Evolutionary conservation across 2,797 vertebrate genomes (phyloP).

Genomic region (Staurois parvus): DNA sequence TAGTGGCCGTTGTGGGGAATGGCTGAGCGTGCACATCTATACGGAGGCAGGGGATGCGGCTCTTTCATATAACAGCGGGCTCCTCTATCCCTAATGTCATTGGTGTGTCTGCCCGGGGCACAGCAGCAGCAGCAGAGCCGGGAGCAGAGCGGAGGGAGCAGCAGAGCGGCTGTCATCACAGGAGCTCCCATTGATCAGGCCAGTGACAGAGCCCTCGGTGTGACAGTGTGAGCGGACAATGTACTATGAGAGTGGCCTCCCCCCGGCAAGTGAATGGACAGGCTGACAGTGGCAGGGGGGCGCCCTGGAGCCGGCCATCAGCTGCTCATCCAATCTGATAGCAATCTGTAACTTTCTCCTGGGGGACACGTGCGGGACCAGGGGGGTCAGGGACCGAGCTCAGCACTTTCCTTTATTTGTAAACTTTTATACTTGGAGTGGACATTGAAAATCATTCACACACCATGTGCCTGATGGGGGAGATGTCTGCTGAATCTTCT

Average conservation of each 20-base stretch:
- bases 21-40: background rate
- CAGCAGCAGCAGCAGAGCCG: conserved; percentile 27
- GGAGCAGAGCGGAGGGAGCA: background rate
- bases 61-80: background rate
- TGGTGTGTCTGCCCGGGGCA: conserved; percentile 34
- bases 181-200: background rate
- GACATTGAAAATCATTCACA: background rate
- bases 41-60: background rate
- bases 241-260: background rate
- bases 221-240: background rate
- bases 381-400: background rate
- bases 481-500: conserved; percentile 65
- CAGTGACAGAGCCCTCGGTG: background rate
- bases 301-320: conserved; percentile 22
- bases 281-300: conserved; percentile 33
- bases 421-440: conserved; percentile 5
- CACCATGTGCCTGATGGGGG: conserved; percentile 3
- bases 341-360: background rate
- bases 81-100: conserved; percentile 50
- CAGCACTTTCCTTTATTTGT: background rate
- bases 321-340: conserved; percentile 5
- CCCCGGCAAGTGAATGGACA: background rate
- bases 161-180: background rate
- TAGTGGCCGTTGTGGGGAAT: background rate
- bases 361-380: conserved; percentile 17